Percentiles rank a stretch among this genome's conserved stretches.
Conservation (phyloP, 2,797 vertebrate genomes). For the Hoplostethus atlanticus region DNA sequence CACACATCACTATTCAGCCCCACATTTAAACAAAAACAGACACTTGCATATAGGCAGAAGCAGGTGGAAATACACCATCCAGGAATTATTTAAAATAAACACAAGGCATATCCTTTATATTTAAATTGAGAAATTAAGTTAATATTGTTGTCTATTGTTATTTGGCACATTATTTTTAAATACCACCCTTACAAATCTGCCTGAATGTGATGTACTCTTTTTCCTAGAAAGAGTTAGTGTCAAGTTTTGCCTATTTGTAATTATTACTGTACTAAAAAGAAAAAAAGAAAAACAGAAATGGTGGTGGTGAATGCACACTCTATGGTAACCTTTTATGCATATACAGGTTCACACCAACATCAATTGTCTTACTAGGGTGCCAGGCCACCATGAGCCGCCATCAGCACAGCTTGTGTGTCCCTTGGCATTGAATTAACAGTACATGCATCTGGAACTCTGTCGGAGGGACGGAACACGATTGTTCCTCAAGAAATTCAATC, state of each 20-base stretch:
- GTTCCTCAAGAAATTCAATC: no score
- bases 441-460: not conserved
- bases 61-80: constrained; percentile 82
- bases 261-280: no score
- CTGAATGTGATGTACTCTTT: no score
- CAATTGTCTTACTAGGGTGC: not conserved
- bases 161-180: not conserved
- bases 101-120: constrained; percentile 75
- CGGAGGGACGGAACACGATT: no score
- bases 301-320: not conserved
- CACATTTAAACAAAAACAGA: constrained; percentile 77
- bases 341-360: not conserved
- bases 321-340: no score
- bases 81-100: constrained; percentile 82
- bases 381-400: not conserved
- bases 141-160: not conserved
- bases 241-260: not conserved
- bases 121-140: constrained; percentile 64
- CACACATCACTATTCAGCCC: constrained; percentile 82
- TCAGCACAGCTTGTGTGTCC: not conserved
- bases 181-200: not conserved
- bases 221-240: not conserved
- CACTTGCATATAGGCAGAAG: constrained; percentile 72
- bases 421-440: not conserved
- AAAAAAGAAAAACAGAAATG: no score